phyloP scores from a whole-genome alignment of 2,797 vertebrate genomes.

The Hozukius guyotensis region DNA sequence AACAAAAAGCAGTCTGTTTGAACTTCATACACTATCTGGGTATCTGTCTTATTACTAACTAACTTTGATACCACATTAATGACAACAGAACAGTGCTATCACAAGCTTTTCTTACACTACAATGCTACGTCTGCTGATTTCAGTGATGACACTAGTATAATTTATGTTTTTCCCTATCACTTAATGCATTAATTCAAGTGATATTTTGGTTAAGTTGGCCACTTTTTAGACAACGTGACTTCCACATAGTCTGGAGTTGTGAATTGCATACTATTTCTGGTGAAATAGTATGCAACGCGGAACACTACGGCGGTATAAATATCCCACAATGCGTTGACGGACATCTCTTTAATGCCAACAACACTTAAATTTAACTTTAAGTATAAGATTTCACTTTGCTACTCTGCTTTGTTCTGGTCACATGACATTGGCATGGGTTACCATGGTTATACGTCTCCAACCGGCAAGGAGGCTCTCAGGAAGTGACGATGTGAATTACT shows the following conservation, averaged over 20 bases:
- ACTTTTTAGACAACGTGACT: not conserved
- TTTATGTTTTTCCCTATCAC: not conserved
- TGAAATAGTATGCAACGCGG: too few relatives aligned
- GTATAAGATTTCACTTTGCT: too few relatives aligned
- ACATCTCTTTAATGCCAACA: too few relatives aligned
- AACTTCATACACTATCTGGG: not conserved
- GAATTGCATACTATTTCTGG: too few relatives aligned
- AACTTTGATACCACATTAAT: not conserved
- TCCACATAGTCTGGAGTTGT: not conserved
- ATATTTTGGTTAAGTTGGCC: not conserved
- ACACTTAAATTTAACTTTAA: too few relatives aligned
- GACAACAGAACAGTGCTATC: not conserved
- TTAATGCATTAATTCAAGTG: not conserved
- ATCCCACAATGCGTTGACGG: too few relatives aligned
- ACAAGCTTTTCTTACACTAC: not conserved
- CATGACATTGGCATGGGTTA: too few relatives aligned
- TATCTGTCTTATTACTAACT: not conserved
- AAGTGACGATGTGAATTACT: too few relatives aligned
- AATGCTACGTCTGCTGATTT: not conserved
- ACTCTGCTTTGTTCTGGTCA: too few relatives aligned
- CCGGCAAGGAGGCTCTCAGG: too few relatives aligned
- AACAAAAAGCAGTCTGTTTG: not conserved
- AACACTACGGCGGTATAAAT: too few relatives aligned
- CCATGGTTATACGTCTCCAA: too few relatives aligned
- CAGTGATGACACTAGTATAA: not conserved